Base-by-base conservation (phyloP, 2,888 invertebrate species). In the Drosophila borborema region DNA sequence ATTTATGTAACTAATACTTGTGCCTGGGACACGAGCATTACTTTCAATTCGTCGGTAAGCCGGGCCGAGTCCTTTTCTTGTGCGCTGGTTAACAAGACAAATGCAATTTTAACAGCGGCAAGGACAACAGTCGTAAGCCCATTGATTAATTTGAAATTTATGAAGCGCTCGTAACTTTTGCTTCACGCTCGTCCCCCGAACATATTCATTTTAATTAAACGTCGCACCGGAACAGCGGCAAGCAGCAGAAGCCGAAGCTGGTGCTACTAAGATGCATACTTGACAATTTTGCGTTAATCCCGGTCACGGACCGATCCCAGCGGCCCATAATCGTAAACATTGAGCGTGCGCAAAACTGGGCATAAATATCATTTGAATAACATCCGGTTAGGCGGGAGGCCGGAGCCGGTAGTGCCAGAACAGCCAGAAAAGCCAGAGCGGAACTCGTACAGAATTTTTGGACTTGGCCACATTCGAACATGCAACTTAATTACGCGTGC, bases 81-180 rank as follows among this genome's bases (percentile, higher is more conserved):
- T 31, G 18, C 48, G 41, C 60, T 60, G 65, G 77, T 59, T 77
- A 75, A 76, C 73, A 69, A 79, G 79, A 64, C 69, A 79, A 79
- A 72, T 79, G 81, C 67, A 78, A 74, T 71, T 77, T 70, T 59
- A 74, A 75, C 56, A 46, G 72, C 63, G 66, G 64, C 72, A 72
- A 62, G 73, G 64, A 78, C 72, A 71, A 77, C 71, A 80, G 62
- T 64, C 74, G 76, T 76, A 90, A 86, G 86, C 90, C 77, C 86
- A 86, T 86, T 90, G 86, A 86, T 86, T 86, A 90, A 86, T 86
- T 90, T 89, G 90, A 86, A 90, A 86, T 90, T 86, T 86, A 86
- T 90, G 90, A 89, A 73, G 80, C 74, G 70, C 58, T 71, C 86
- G 86, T 88, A 82, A 80, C 86, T 90, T 86, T 82, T 74, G 74